Conservation (phyloP, 2,888 invertebrate genomes). For the Notodonta ziczac region DNA sequence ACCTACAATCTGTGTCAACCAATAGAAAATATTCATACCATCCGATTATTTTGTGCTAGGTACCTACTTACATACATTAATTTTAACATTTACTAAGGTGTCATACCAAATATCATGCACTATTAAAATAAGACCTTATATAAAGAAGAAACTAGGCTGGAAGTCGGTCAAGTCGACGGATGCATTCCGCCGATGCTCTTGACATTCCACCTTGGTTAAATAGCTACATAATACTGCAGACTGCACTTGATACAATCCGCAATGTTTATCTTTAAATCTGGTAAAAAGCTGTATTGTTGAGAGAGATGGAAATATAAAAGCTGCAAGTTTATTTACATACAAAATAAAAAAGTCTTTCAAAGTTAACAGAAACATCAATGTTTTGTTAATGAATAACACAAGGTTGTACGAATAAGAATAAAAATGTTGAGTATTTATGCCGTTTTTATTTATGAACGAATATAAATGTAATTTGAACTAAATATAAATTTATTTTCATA, state of each 20-base stretch:
- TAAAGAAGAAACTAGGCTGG: conserved; percentile 47
- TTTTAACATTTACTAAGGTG: too few relatives aligned
- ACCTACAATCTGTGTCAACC: too few relatives aligned
- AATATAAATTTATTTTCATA: too few relatives aligned
- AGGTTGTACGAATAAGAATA: background rate
- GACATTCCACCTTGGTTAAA: conserved; percentile 55
- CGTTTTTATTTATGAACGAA: too few relatives aligned
- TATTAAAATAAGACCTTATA: background rate
- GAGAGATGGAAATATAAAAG: background rate
- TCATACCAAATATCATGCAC: too few relatives aligned
- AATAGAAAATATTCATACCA: too few relatives aligned
- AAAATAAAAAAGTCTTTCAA: background rate
- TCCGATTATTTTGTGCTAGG: too few relatives aligned
- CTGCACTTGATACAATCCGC: conserved; percentile 3
- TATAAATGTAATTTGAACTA: too few relatives aligned
- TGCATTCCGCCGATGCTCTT: conserved; percentile 61
- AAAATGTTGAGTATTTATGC: background rate
- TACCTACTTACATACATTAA: too few relatives aligned
- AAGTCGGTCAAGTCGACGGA: conserved; percentile 71
- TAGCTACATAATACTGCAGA: conserved; percentile 29
- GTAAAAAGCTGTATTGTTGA: conserved; percentile 14
- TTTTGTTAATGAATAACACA: background rate
- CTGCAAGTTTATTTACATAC: background rate
- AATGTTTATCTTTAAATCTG: conserved; percentile 11
- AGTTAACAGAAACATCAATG: background rate